Percentiles rank a stretch among this genome's conserved stretches.
Conservation (phyloP, 2,888 invertebrate genomes). For the Amphipoea oculea region DNA sequence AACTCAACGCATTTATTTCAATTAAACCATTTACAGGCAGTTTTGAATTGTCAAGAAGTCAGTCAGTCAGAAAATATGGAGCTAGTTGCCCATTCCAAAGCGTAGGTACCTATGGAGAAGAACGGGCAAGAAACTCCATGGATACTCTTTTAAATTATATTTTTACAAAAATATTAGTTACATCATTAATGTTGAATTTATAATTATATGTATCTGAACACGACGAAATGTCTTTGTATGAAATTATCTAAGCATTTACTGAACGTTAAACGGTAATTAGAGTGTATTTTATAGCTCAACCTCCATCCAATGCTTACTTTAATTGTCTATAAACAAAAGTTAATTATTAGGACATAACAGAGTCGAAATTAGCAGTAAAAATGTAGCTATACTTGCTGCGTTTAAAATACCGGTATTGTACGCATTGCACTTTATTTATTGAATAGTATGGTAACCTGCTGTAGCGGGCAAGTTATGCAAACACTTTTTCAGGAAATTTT, state of each 20-base stretch:
- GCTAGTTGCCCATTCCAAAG: no score
- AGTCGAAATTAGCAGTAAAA: constrained; percentile 51
- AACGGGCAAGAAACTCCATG: no score
- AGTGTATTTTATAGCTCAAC: constrained; percentile 63
- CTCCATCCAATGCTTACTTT: constrained; percentile 57
- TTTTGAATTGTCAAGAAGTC: no score
- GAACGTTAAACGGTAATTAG: constrained; percentile 60
- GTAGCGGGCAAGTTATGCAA: neutral
- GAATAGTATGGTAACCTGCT: neutral
- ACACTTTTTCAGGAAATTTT: neutral
- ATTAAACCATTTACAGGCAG: no score
- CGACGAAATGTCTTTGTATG: constrained; percentile 58
- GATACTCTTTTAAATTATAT: no score
- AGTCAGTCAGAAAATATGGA: no score
- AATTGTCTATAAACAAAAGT: constrained; percentile 63
- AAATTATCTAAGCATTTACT: constrained; percentile 61
- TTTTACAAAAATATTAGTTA: no score
- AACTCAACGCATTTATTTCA: no score
- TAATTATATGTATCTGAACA: neutral
- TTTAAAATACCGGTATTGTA: constrained; percentile 16
- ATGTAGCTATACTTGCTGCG: constrained; percentile 4
- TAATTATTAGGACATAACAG: constrained; percentile 55
- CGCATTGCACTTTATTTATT: constrained; percentile 3
- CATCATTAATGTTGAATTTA: no score
- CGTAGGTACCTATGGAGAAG: no score